Evolutionary conservation across 2,888 invertebrate genomes (phyloP), one percentile per base, ranked within the genome.

Genomic region (Siphlonurus alternatus): DNA sequence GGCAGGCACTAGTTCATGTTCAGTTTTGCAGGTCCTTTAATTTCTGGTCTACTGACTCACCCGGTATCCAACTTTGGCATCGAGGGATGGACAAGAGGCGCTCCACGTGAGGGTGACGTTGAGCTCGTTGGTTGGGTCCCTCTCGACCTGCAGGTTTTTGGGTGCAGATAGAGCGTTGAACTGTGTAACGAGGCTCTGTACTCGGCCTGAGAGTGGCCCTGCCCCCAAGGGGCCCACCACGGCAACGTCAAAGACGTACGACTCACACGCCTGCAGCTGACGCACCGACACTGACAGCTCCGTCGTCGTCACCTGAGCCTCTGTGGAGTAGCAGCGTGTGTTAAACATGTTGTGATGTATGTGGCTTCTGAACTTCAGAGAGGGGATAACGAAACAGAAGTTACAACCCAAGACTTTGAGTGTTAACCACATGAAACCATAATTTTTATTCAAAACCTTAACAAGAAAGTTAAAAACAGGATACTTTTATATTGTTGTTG

Each of bases 181-280:
- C 65, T 81, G 78, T 0, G 89, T 89, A 38, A 79, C 73, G 2
- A 85, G 76, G 56, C 76, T 77, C 0, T 76, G 71, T 0, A 82
- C 78, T 38, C 75, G 75, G 25, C 77, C 76, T 0, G 79, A 76
- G 59, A 89, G 74, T 1, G 87, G 88, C 3, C 86, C 86, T n/a
- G 78, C 74, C 0, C 88, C 88, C 25, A 78, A 73, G 0, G 86
- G 84, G 0, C 80, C 81, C 15, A 85, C 73, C 1, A 86, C 74
- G 0, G 86, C 87, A 2, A 89, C 84, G 2, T 83, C 81, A 72
- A 91, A 85, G 63, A 85, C 74, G 73, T 91, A 91, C 1, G 79
- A 80, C 71, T 88, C 86, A 69, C 92, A 93, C 1, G 88, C 82
- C 67, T 85, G 81, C 68, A 92, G 73, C 59, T 83, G 78, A 2